Conservation (phyloP, 2,888 invertebrate species). For the Rapana venosa region DNA sequence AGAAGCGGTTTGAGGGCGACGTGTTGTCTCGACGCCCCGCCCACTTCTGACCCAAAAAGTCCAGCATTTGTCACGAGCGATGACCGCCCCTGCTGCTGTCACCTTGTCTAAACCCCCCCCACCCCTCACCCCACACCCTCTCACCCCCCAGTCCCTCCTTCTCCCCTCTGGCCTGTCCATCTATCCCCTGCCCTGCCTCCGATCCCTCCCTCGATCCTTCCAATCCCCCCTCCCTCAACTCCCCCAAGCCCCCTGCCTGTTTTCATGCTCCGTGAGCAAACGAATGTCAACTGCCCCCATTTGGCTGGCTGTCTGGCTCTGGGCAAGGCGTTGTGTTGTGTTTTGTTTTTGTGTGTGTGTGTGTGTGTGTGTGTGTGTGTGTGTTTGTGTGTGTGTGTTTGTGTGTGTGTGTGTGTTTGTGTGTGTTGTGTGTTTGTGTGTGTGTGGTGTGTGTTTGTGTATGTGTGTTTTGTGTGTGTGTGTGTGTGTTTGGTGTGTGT, state of each 20-base stretch:
- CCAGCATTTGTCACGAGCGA: not conserved
- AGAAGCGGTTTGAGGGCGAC: too few relatives aligned
- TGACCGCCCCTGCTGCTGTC: not conserved
- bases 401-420: not conserved
- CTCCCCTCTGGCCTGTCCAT: not conserved
- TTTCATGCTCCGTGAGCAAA: conserved; percentile 3
- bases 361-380: not conserved
- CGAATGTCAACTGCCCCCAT: conserved; percentile 10
- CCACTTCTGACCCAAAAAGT: not conserved
- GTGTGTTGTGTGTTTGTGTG: not conserved
- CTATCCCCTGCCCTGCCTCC: not conserved
- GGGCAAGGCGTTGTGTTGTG: not conserved
- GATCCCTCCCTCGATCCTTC: not conserved
- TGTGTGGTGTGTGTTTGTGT: too few relatives aligned
- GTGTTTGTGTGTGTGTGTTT: not conserved
- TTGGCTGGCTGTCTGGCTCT: not conserved
- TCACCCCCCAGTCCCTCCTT: not conserved
- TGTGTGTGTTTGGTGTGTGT: too few relatives aligned
- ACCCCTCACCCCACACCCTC: not conserved
- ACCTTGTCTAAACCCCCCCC: not conserved
- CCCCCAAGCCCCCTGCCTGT: not conserved
- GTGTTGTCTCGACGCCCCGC: too few relatives aligned
- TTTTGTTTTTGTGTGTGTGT: not conserved
- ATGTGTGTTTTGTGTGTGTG: too few relatives aligned
- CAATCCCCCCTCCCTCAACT: too few relatives aligned